These are phyloP conservation scores for Thaleichthys pacificus DNA, from an alignment of 2,797 vertebrate genomes.

Conservation along the genomic window DNA sequence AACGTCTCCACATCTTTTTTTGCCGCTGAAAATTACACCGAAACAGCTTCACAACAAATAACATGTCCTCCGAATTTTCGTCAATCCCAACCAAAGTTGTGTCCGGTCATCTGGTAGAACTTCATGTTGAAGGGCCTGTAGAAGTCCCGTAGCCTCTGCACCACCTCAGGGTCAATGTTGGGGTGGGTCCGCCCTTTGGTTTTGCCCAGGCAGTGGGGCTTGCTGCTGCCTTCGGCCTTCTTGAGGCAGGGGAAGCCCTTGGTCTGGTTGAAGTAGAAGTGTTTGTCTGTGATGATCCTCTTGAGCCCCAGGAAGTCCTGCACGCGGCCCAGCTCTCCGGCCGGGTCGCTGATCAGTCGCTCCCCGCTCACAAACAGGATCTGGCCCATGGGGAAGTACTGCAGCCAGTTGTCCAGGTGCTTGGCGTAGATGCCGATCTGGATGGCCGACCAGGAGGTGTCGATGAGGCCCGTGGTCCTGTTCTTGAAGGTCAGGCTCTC, in stretches of 20 bases:
- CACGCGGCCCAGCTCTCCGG: constrained; percentile 81
- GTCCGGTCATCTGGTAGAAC: constrained; percentile 75
- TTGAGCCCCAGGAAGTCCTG: constrained; percentile 85
- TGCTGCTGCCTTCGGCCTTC: constrained; percentile 84
- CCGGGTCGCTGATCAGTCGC: constrained; percentile 80
- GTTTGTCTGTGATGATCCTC: constrained; percentile 85
- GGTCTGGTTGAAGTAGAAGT: constrained; percentile 88
- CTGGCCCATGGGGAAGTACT: constrained; percentile 81
- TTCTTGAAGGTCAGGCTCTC: constrained; percentile 84
- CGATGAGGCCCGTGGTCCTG: constrained; percentile 82
- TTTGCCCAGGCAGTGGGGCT: constrained; percentile 84
- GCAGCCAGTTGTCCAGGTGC: constrained; percentile 86
- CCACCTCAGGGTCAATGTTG: constrained; percentile 64
- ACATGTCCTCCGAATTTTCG: constrained; percentile 45
- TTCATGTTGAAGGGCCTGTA: constrained; percentile 74
- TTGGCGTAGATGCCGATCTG: constrained; percentile 87
- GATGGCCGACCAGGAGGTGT: constrained; percentile 83
- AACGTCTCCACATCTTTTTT: constrained; percentile 72
- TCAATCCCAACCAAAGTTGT: constrained; percentile 86
- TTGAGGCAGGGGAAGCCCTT: constrained; percentile 85
- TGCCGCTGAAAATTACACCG: constrained; percentile 66
- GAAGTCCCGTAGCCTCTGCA: constrained; percentile 68
- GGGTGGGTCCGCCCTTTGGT: constrained; percentile 84
- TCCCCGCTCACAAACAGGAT: constrained; percentile 84
- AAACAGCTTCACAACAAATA: constrained; percentile 32